These are phyloP conservation scores for Propsilocerus akamusi DNA, from an alignment of 1,140 invertebrate genomes.

Conservation along the genomic window DNA sequence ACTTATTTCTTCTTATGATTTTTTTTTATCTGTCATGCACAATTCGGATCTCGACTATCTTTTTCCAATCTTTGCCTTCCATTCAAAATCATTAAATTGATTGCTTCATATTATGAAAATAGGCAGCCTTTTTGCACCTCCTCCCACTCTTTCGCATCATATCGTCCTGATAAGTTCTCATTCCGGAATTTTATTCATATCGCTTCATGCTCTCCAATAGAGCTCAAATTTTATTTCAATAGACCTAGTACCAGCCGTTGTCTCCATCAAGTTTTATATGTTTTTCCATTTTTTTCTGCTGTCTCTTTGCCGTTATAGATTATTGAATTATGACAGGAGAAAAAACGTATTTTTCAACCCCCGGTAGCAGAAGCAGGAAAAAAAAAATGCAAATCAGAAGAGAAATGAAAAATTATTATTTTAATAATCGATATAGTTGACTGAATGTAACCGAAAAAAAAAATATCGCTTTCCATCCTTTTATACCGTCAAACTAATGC, in stretches of 20 bases:
- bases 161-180: too few relatives aligned
- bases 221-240: too few relatives aligned
- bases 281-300: not conserved
- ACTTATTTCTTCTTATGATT: too few relatives aligned
- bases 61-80: not conserved
- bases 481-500: not conserved
- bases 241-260: not conserved
- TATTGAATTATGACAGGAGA: conserved; percentile 3
- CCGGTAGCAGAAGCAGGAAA: not conserved
- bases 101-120: not conserved
- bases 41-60: not conserved
- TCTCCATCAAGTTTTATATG: not conserved
- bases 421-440: not conserved
- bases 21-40: not conserved
- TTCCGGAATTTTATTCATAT: too few relatives aligned
- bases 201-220: too few relatives aligned
- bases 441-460: not conserved
- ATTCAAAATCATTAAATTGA: not conserved
- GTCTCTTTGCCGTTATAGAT: not conserved
- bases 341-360: not conserved
- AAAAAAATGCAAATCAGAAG: conserved; percentile 3
- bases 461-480: not conserved
- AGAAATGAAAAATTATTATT: conserved; percentile 4
- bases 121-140: not conserved
- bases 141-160: too few relatives aligned